These are phyloP conservation scores for Pituophis catenifer DNA, from an alignment of 2,113 vertebrate genomes.

Conservation along the genomic window DNA sequence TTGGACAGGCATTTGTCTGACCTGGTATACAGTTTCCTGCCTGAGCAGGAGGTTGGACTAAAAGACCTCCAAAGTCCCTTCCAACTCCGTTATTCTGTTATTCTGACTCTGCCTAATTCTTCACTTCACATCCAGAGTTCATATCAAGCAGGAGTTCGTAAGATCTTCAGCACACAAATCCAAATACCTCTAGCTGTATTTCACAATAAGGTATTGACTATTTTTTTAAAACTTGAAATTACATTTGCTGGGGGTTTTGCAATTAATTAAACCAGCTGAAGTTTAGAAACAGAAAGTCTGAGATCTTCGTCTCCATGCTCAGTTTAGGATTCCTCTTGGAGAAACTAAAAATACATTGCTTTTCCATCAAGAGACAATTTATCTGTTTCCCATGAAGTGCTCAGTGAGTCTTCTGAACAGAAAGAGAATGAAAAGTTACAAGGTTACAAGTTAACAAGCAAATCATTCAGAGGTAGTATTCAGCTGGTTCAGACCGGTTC, in stretches of 20 bases:
- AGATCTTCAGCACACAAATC: not conserved
- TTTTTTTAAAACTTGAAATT: not conserved
- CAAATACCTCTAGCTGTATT: not conserved
- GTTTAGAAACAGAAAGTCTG: not conserved
- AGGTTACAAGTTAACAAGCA: not conserved
- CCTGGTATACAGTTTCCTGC: too few relatives aligned
- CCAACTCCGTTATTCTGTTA: too few relatives aligned
- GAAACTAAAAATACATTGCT: not conserved
- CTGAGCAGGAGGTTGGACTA: too few relatives aligned
- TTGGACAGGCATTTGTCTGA: too few relatives aligned
- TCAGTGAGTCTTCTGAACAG: not conserved
- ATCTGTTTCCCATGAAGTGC: not conserved
- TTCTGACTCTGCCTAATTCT: not conserved
- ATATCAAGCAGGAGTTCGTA: not conserved
- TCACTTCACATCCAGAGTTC: not conserved
- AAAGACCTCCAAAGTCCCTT: too few relatives aligned
- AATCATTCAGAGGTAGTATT: not conserved
- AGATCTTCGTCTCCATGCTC: not conserved
- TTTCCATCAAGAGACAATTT: not conserved
- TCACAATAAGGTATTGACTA: not conserved
- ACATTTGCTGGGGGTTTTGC: not conserved
- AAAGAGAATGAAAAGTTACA: not conserved
- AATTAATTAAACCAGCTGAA: not conserved
- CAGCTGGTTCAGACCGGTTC: too few relatives aligned
- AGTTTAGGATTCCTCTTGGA: not conserved